A percentile compares a stretch with the other conserved stretches of the same genome.
These are phyloP conservation scores for Cephus spinipes DNA, from an alignment of 2,888 invertebrate genomes.

Conservation along the genomic window DNA sequence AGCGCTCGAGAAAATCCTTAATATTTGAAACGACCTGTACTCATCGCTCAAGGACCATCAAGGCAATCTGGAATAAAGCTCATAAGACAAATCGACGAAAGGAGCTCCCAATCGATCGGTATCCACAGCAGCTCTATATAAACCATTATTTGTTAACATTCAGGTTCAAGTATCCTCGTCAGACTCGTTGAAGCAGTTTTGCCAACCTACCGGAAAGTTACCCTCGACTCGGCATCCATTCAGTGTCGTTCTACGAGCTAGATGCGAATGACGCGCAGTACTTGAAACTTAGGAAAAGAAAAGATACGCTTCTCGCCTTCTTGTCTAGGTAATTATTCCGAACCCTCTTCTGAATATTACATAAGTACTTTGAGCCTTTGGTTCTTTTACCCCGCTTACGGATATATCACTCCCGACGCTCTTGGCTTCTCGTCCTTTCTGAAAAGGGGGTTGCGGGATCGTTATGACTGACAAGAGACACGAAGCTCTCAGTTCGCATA, in stretches of 20 bases:
- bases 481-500: neutral
- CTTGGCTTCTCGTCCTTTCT: neutral
- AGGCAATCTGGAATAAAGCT: neutral
- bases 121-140: neutral
- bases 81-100: neutral
- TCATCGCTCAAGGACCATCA: neutral
- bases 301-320: neutral
- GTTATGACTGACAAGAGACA: conserved; percentile 5
- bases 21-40: neutral
- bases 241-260: neutral
- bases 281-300: neutral
- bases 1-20: neutral
- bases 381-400: neutral
- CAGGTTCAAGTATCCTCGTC: neutral
- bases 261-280: neutral
- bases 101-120: neutral
- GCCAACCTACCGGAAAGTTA: neutral
- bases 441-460: neutral
- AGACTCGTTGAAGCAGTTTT: neutral
- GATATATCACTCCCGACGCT: neutral
- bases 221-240: neutral
- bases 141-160: neutral
- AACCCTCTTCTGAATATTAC: neutral
- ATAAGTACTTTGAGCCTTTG: neutral
- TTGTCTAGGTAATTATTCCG: neutral